Evolutionary conservation across 1,140 invertebrate species (phyloP).

Genomic region (Leptonema lineaticorne): DNA sequence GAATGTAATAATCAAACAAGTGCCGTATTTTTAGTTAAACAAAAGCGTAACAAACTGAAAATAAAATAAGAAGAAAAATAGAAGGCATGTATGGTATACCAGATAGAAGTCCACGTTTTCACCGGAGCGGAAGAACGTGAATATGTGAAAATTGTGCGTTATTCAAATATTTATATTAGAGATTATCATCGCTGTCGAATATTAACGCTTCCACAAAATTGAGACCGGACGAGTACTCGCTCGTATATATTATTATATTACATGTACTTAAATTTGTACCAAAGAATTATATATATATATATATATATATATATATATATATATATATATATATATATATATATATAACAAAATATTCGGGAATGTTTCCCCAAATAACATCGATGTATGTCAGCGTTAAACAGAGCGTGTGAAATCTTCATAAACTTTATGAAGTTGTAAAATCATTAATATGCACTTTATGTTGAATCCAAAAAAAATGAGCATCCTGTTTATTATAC

Average conservation of each 20-base stretch:
- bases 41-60: too few species aligned
- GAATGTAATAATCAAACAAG: not conserved
- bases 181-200: not conserved
- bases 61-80: not conserved
- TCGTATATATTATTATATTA: too few species aligned
- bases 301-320: too few species aligned
- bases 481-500: too few species aligned
- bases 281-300: too few species aligned
- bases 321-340: too few species aligned
- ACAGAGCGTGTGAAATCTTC: conserved; percentile 6
- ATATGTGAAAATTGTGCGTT: not conserved
- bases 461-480: too few species aligned
- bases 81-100: not conserved
- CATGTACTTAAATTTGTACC: too few species aligned
- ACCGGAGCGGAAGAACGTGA: too few species aligned
- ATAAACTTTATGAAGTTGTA: not conserved
- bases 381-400: not conserved
- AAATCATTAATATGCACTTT: too few species aligned
- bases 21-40: not conserved
- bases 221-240: not conserved
- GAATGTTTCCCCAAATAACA: conserved; percentile 1
- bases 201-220: not conserved
- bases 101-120: too few species aligned
- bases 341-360: not conserved
- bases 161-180: conserved; percentile 11